Percentiles rank a stretch among this genome's conserved stretches.
These are phyloP conservation scores for Tetraneura akinire DNA, from an alignment of 1,140 invertebrate species.

Conservation along the genomic window DNA sequence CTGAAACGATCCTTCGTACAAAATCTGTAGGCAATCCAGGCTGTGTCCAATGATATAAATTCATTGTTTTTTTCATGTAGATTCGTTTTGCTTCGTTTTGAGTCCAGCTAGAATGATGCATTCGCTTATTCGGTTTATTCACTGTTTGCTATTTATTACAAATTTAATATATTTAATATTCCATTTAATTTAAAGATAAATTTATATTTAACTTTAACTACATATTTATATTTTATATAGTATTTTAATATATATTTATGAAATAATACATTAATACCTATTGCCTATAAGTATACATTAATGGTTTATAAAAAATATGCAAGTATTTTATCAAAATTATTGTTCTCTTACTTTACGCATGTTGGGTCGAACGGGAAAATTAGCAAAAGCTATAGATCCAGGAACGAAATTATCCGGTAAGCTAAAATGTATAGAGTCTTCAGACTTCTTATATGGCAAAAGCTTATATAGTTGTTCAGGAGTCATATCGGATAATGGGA, in stretches of 20 bases:
- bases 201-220: no score
- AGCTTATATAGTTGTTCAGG: conserved; percentile 5
- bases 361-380: conserved; percentile 31
- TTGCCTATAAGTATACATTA: no score
- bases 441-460: conserved; percentile 25
- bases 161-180: no score
- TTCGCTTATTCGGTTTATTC: conserved; percentile 24
- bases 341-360: conserved; percentile 22
- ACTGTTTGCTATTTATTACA: background rate
- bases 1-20: conserved; percentile 30
- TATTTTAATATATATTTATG: no score
- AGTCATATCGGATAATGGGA: conserved; percentile 14
- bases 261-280: no score
- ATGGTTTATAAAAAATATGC: no score
- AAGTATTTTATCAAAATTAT: background rate
- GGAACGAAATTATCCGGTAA: conserved; percentile 38
- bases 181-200: no score
- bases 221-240: no score
- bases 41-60: conserved; percentile 45
- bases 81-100: conserved; percentile 43
- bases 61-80: conserved; percentile 43
- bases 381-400: conserved; percentile 38
- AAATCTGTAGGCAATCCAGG: conserved; percentile 18
- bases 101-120: background rate
- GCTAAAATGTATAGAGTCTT: conserved; percentile 30